phyloP scores from a whole-genome alignment of 2,888 invertebrate genomes.

The Ophion costatus region DNA sequence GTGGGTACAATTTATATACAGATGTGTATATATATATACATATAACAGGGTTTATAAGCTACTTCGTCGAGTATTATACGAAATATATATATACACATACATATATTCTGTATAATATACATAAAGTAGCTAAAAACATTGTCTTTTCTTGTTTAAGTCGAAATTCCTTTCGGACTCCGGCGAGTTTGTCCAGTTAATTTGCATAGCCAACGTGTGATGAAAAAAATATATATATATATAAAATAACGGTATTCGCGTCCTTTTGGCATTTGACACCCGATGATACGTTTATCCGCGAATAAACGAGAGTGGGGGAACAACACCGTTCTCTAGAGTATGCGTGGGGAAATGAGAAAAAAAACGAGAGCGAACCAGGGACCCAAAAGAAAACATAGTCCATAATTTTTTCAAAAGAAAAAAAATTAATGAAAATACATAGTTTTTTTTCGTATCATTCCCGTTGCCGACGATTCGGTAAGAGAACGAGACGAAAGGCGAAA shows the following conservation, averaged over 20 bases:
- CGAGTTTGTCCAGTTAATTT: too few relatives aligned
- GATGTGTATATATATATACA: background rate
- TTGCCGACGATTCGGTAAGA: background rate
- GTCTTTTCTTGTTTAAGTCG: too few relatives aligned
- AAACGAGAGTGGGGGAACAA: background rate
- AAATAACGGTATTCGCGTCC: background rate
- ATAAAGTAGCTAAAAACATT: too few relatives aligned
- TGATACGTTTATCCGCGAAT: background rate
- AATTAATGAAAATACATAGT: background rate
- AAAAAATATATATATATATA: background rate
- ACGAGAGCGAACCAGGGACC: constrained; percentile 54
- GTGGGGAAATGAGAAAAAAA: background rate
- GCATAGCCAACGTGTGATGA: background rate
- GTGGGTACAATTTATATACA: background rate
- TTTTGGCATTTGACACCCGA: constrained; percentile 23
- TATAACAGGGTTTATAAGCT: background rate
- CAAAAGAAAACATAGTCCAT: constrained; percentile 46
- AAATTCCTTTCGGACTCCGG: too few relatives aligned
- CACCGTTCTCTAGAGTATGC: background rate
- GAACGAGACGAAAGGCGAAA: background rate
- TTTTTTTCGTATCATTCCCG: background rate
- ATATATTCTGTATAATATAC: too few relatives aligned
- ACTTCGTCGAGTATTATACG: too few relatives aligned
- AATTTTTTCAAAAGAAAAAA: constrained; percentile 18
- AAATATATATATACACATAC: too few relatives aligned